These are phyloP conservation scores for Drosophila demipolita DNA, from an alignment of 2,888 invertebrate species.

Conservation along the genomic window DNA sequence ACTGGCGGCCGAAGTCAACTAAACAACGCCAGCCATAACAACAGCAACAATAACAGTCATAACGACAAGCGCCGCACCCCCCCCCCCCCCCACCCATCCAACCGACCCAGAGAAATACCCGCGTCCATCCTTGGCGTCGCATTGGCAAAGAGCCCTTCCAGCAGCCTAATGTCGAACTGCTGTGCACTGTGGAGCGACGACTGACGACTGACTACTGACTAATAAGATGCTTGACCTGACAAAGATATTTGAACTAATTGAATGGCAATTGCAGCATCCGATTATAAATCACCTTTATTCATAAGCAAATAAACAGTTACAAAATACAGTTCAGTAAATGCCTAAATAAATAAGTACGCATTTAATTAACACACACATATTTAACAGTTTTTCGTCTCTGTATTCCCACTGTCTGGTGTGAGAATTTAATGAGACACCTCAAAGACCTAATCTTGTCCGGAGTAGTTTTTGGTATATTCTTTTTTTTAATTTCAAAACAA, in stretches of 20 bases:
- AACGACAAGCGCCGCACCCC: constrained; percentile 42
- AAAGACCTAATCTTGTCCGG: constrained; percentile 49
- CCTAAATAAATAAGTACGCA: not conserved
- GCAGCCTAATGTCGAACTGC: constrained; percentile 32
- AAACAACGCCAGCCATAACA: constrained; percentile 71
- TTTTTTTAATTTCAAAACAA: constrained; percentile 46
- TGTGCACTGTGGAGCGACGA: constrained; percentile 31
- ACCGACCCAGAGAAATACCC: constrained; percentile 36
- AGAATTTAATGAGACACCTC: constrained; percentile 33
- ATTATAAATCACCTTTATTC: not conserved
- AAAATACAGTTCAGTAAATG: not conserved
- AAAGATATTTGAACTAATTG: constrained; percentile 23
- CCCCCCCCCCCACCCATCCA: not conserved
- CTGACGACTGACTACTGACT: not conserved
- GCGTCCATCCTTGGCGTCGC: constrained; percentile 62
- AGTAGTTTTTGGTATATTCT: constrained; percentile 24
- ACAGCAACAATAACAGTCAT: constrained; percentile 67
- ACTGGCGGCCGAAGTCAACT: constrained; percentile 78
- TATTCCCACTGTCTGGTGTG: constrained; percentile 35
- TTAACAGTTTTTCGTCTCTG: not conserved
- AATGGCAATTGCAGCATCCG: constrained; percentile 2
- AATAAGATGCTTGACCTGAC: constrained; percentile 23
- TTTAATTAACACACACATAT: not conserved
- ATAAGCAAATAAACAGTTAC: not conserved
- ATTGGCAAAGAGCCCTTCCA: constrained; percentile 59